Conservation (phyloP, 1,140 invertebrate genomes). For the Drosophila tropicalis region DNA sequence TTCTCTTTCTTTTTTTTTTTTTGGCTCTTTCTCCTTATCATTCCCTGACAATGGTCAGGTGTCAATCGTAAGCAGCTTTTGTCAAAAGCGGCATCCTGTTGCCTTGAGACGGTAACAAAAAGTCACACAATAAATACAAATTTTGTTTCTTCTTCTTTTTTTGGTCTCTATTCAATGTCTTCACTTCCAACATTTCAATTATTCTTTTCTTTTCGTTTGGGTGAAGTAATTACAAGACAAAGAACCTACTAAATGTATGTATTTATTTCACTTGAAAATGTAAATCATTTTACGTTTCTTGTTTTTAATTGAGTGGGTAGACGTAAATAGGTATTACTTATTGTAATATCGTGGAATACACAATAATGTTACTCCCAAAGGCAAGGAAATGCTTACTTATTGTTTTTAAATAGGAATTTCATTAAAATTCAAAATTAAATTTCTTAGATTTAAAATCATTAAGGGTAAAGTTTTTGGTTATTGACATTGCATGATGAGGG, state of each 20-base stretch:
- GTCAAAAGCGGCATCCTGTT: constrained; percentile 10
- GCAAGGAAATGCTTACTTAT: neutral
- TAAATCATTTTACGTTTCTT: constrained; percentile 7
- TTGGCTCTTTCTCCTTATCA: neutral
- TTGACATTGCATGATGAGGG: no score
- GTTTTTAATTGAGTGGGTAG: constrained; percentile 5
- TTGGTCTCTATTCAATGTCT: neutral
- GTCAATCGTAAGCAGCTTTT: constrained; percentile 19
- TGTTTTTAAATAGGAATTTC: neutral
- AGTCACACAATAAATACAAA: constrained; percentile 11
- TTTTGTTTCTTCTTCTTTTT: neutral
- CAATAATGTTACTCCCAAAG: neutral
- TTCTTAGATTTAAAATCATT: neutral
- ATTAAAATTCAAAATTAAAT: neutral
- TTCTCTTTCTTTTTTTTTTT: neutral
- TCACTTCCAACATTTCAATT: neutral
- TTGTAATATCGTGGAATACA: constrained; percentile 4
- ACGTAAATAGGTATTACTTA: constrained; percentile 14
- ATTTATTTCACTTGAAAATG: constrained; percentile 13
- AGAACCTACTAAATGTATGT: constrained; percentile 8
- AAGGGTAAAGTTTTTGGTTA: no score
- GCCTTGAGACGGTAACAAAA: constrained; percentile 7
- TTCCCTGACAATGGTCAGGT: neutral
- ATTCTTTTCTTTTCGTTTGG: neutral
- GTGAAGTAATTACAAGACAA: constrained; percentile 10